Evolutionary conservation across 2,797 vertebrate genomes (phyloP).

Genomic region (Rhinoraja longicauda): DNA sequence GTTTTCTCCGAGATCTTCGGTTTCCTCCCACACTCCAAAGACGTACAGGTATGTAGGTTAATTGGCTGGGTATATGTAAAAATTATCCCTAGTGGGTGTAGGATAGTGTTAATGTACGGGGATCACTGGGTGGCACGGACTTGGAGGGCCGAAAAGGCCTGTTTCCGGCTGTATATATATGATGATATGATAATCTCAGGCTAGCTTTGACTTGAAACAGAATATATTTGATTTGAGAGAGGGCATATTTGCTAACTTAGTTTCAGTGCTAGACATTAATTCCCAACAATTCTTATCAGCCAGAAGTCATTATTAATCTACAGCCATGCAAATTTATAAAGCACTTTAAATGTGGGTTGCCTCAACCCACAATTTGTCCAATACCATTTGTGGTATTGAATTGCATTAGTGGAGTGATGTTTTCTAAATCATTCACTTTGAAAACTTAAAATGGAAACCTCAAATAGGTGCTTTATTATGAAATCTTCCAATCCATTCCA

Average conservation of each 20-base stretch:
- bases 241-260: neutral
- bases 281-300: conserved; percentile 5
- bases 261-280: neutral
- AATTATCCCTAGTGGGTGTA: no score
- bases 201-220: neutral
- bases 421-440: neutral
- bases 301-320: neutral
- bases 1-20: no score
- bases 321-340: neutral
- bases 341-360: neutral
- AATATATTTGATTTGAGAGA: no score
- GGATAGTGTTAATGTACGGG: no score
- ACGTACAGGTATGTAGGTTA: no score
- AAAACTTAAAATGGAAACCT: conserved; percentile 9
- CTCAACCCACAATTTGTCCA: neutral
- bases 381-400: neutral
- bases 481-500: neutral
- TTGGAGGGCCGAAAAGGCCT: no score
- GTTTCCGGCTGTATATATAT: no score
- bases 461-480: neutral
- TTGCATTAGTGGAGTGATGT: neutral
- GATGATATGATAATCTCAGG: no score
- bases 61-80: no score
- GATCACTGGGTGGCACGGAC: no score
- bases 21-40: no score